Conservation (phyloP, 2,113 vertebrate genomes). For the Gorsachius goisagi region DNA sequence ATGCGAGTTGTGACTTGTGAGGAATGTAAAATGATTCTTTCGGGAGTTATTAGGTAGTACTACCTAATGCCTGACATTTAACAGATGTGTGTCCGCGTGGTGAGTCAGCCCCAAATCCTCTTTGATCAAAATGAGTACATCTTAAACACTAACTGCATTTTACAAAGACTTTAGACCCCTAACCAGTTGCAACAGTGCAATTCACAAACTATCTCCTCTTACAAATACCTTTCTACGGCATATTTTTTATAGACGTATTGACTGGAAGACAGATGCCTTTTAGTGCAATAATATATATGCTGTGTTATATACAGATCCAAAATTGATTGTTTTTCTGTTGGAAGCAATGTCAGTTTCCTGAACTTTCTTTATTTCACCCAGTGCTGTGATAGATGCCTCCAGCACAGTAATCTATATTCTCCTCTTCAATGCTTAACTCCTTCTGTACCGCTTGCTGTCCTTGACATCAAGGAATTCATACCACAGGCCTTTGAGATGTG, state of each 20-base stretch:
- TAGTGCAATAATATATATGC: background rate
- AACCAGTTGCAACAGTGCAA: background rate
- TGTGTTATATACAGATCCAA: slow-evolving; percentile 4
- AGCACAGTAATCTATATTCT: background rate
- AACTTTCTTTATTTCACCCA: background rate
- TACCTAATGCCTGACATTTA: background rate
- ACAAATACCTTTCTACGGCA: background rate
- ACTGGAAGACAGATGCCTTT: background rate
- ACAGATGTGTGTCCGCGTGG: background rate
- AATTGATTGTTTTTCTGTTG: slow-evolving; percentile 26
- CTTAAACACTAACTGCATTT: slow-evolving; percentile 14
- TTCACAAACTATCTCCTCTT: background rate
- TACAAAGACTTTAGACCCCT: background rate
- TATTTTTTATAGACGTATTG: background rate
- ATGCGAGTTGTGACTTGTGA: background rate
- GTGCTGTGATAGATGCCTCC: background rate
- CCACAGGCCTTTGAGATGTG: background rate
- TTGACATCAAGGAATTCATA: background rate
- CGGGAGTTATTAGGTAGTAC: background rate
- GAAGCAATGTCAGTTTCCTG: slow-evolving; percentile 2
- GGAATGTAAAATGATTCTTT: slow-evolving; percentile 34
- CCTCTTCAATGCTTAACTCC: background rate
- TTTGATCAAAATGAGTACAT: background rate
- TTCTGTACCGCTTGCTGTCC: background rate
- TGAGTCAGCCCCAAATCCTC: background rate